Evolutionary conservation across 2,888 invertebrate genomes (phyloP).

Genomic region (Cantharis nigra): DNA sequence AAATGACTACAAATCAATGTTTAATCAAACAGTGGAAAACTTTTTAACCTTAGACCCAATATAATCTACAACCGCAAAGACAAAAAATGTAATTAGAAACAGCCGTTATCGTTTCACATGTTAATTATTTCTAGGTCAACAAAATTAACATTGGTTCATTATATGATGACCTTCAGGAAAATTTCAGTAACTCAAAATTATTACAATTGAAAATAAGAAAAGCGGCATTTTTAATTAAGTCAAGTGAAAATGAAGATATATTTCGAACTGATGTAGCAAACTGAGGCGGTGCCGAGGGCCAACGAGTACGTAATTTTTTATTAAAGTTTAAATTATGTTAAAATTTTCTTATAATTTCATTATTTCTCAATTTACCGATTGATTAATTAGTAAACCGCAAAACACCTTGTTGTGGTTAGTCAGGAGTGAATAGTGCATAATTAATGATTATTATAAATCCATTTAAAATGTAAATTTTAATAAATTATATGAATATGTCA

Average conservation of each 20-base stretch:
- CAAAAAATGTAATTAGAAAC: neutral
- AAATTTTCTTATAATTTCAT: neutral
- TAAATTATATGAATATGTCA: neutral
- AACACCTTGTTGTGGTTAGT: neutral
- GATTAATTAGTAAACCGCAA: neutral
- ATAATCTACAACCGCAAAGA: neutral
- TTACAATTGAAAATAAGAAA: neutral
- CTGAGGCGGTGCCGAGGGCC: too few relatives aligned
- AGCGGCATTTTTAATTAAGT: neutral
- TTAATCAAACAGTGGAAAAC: neutral
- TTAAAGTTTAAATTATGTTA: too few relatives aligned
- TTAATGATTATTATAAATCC: neutral
- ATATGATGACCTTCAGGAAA: neutral
- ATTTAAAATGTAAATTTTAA: neutral
- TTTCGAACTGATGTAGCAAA: too few relatives aligned
- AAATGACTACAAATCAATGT: neutral
- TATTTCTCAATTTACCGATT: neutral
- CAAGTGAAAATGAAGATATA: neutral
- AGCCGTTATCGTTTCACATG: neutral
- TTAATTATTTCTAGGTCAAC: neutral
- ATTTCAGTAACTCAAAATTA: neutral
- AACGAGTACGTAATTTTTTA: too few relatives aligned
- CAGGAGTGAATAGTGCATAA: neutral
- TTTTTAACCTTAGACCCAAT: neutral
- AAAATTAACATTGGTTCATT: neutral